A percentile compares a stretch with the other conserved stretches of the same genome.
Conservation (phyloP, 2,797 vertebrate species). For the Ambastaia sidthimunki region DNA sequence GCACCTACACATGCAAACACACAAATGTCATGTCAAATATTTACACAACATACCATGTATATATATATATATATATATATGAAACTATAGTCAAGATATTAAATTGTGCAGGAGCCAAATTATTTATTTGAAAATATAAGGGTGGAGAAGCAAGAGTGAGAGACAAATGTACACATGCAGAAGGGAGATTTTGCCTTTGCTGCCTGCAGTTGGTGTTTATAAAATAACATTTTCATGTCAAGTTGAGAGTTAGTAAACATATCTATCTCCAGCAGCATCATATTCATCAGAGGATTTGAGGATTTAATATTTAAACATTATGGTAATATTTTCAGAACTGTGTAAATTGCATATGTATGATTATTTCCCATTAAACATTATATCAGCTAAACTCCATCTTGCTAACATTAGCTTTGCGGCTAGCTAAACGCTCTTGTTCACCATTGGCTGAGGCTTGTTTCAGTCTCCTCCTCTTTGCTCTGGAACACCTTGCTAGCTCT, state of each 20-base stretch:
- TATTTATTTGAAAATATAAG: no score
- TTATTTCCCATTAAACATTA: no score
- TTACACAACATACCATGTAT: neutral
- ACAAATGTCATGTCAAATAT: neutral
- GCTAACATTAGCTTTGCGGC: neutral
- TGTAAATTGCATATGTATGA: no score
- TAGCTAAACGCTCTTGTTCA: no score
- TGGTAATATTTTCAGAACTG: no score
- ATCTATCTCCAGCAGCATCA: no score
- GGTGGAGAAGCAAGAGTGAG: neutral
- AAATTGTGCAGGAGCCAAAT: neutral
- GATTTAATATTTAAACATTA: no score
- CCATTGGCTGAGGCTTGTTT: neutral
- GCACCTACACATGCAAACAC: constrained; percentile 22
- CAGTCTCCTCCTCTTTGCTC: constrained; percentile 20
- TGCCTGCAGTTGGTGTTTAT: no score
- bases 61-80: neutral
- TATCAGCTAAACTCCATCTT: neutral
- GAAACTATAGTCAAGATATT: neutral
- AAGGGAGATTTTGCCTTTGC: no score
- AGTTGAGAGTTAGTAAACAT: no score
- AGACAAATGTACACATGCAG: neutral
- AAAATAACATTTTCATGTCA: no score
- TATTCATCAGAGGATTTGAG: no score
- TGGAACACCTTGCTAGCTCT: constrained; percentile 26